Conservation (phyloP, 1,140 invertebrate genomes). For the Drosophila guanche region DNA sequence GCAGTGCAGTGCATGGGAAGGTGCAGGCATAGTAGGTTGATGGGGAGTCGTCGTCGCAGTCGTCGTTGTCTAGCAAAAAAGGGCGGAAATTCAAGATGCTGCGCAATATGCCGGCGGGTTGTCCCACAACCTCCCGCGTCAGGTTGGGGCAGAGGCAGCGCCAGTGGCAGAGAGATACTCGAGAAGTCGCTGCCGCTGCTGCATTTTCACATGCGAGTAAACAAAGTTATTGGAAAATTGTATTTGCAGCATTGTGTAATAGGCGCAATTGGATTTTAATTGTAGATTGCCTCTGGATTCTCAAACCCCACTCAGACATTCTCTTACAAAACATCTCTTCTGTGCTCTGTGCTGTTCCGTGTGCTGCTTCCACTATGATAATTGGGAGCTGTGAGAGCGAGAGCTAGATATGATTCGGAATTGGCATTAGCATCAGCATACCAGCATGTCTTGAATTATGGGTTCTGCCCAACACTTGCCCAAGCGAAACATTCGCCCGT, state of each 20-base stretch:
- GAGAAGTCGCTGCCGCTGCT: slow-evolving; percentile 7
- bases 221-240: slow-evolving; percentile 69
- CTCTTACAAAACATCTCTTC: slow-evolving; percentile 15
- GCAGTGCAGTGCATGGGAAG: neutral
- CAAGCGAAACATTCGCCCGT: slow-evolving; percentile 10
- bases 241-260: slow-evolving; percentile 67
- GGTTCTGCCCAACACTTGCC: too few relatives aligned
- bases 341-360: slow-evolving; percentile 12
- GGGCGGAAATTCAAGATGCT: slow-evolving; percentile 72
- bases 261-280: slow-evolving; percentile 70
- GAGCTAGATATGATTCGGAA: slow-evolving; percentile 9
- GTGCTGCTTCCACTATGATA: slow-evolving; percentile 18
- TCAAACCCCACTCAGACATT: neutral
- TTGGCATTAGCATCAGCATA: slow-evolving; percentile 1
- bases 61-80: slow-evolving; percentile 36
- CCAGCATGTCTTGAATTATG: slow-evolving; percentile 12
- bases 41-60: slow-evolving; percentile 4
- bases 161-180: too few relatives aligned
- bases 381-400: slow-evolving; percentile 1
- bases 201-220: slow-evolving; percentile 69
- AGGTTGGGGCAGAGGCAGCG: too few relatives aligned
- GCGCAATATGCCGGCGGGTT: slow-evolving; percentile 58
- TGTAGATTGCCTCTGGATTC: slow-evolving; percentile 36
- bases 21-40: neutral
- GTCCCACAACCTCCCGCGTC: slow-evolving; percentile 1